Percentiles rank a stretch among this genome's conserved stretches.
Evolutionary conservation across 2,888 invertebrate genomes (phyloP).

Genomic region (Nemotelus nigrinus): DNA sequence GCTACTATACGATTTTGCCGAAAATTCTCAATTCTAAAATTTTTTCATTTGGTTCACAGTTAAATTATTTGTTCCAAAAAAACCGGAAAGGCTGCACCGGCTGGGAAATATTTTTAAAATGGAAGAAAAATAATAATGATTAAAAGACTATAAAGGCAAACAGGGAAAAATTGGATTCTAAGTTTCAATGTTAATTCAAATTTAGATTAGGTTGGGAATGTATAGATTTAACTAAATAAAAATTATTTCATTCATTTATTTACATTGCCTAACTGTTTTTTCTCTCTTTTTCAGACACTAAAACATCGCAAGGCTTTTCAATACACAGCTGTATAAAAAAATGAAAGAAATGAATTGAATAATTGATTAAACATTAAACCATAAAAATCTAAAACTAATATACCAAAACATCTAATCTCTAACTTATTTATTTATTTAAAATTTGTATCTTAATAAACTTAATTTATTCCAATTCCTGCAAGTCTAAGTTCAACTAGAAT

Average conservation of each 20-base stretch:
- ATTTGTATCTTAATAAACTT: conserved; percentile 49
- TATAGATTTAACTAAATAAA: neutral
- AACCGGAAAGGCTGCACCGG: no score
- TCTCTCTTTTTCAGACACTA: conserved; percentile 8
- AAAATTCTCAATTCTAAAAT: no score
- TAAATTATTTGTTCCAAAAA: no score
- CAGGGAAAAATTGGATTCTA: no score
- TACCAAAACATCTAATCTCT: conserved; percentile 59
- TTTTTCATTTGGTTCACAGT: no score
- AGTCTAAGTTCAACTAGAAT: conserved; percentile 51
- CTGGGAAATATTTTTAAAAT: no score
- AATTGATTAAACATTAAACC: neutral
- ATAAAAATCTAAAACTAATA: conserved; percentile 46
- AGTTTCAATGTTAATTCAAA: no score
- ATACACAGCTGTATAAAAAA: conserved; percentile 28
- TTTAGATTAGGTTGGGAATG: no score
- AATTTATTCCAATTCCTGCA: conserved; percentile 52
- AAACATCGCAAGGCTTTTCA: neutral
- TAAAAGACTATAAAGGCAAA: no score
- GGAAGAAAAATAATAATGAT: no score
- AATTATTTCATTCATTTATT: neutral
- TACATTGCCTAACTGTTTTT: neutral
- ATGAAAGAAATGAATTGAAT: neutral
- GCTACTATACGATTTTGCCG: no score
- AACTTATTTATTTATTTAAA: conserved; percentile 56